Evolutionary conservation across 2,797 vertebrate species (phyloP).

Genomic region (Fistularia tabacaria): DNA sequence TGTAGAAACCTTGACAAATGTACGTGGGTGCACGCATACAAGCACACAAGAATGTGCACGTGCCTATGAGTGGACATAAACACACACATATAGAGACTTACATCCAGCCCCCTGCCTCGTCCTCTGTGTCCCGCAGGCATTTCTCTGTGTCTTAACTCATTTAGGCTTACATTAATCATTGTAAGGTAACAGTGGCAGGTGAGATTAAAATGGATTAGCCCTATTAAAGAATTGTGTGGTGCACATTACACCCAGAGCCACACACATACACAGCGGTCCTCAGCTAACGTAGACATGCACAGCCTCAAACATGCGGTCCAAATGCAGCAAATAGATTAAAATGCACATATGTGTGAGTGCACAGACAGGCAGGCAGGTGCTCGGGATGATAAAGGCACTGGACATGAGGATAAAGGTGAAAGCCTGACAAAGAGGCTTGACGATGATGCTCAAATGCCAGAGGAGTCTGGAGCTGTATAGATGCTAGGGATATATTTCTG

Average conservation of each 20-base stretch:
- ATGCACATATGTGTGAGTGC: conserved; percentile 18
- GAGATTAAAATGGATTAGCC: conserved; percentile 83
- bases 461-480: conserved; percentile 35
- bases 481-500: conserved; percentile 52
- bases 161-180: conserved; percentile 81
- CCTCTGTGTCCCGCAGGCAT: conserved; percentile 71
- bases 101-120: conserved; percentile 62
- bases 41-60: conserved; percentile 11
- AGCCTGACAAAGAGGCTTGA: conserved; percentile 40
- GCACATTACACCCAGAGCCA: conserved; percentile 59
- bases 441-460: conserved; percentile 36
- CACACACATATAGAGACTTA: conserved; percentile 54
- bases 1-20: conserved; percentile 50
- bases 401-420: conserved; percentile 37
- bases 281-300: conserved; percentile 1
- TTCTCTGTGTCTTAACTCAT: conserved; percentile 77
- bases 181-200: conserved; percentile 80
- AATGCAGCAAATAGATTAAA: conserved; percentile 8
- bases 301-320: background rate
- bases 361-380: conserved; percentile 17
- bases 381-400: conserved; percentile 16
- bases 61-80: conserved; percentile 29
- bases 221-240: conserved; percentile 77
- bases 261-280: conserved; percentile 14
- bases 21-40: conserved; percentile 8